Percentiles rank a stretch among this genome's conserved stretches.
Evolutionary conservation across 2,888 invertebrate genomes (phyloP).

Genomic region (Anodontia alba): DNA sequence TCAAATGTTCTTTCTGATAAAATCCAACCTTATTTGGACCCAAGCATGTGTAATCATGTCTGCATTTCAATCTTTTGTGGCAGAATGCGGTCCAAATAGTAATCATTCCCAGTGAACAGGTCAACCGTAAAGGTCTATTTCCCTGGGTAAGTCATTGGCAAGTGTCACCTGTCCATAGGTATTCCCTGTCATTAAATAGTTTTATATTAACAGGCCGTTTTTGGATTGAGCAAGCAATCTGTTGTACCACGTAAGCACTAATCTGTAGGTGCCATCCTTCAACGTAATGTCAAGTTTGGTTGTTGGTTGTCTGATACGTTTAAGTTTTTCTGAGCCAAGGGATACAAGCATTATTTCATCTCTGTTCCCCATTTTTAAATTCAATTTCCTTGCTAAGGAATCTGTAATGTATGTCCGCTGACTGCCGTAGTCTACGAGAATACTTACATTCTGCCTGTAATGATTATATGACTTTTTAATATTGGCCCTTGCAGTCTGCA

Average conservation of each 20-base stretch:
- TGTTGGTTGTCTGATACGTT: too few species aligned
- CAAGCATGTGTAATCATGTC: neutral
- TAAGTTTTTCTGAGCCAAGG: too few species aligned
- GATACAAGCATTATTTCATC: too few species aligned
- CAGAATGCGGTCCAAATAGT: neutral
- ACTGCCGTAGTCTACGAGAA: neutral
- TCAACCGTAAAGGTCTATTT: neutral
- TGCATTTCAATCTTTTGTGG: neutral
- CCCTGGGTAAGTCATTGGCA: neutral
- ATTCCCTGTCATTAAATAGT: too few species aligned
- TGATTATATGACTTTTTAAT: neutral
- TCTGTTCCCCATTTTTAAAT: too few species aligned
- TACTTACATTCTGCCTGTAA: neutral
- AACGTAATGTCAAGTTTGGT: too few species aligned
- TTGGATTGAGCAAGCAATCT: too few species aligned
- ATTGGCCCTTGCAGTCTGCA: neutral
- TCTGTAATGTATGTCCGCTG: constrained; percentile 6
- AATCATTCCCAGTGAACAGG: neutral
- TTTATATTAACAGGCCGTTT: too few species aligned
- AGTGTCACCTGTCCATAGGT: neutral
- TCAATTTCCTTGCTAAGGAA: neutral
- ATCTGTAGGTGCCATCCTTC: too few species aligned
- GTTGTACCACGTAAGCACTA: too few species aligned
- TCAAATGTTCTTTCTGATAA: neutral
- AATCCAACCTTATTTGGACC: neutral